Evolutionary conservation across 2,888 invertebrate genomes (phyloP).

Genomic region (Meganola albula): DNA sequence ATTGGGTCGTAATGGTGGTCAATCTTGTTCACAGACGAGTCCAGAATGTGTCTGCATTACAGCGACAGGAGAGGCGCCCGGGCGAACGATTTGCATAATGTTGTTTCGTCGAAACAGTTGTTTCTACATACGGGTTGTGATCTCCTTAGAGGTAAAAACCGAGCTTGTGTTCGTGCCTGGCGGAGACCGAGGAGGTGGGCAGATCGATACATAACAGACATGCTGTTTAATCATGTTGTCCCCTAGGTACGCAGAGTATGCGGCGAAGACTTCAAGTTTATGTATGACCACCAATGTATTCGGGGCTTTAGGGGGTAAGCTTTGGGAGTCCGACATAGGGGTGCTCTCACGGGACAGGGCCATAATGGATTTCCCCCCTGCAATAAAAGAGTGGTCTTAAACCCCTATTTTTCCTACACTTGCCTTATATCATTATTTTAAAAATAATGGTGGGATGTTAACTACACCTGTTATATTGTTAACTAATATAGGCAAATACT

Average conservation of each 20-base stretch:
- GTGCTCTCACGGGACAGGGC: too few species aligned
- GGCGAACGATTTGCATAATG: slow-evolving; percentile 6
- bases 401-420: background rate
- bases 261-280: background rate
- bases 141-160: slow-evolving; percentile 1
- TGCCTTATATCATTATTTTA: background rate
- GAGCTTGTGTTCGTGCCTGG: slow-evolving; percentile 3
- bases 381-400: background rate
- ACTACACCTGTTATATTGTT: too few species aligned
- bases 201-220: too few species aligned
- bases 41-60: background rate
- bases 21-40: background rate
- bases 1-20: background rate
- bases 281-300: background rate
- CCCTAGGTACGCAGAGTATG: background rate
- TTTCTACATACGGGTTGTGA: background rate
- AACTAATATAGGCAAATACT: too few species aligned
- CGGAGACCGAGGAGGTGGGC: slow-evolving; percentile 1
- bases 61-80: background rate
- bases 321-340: background rate
- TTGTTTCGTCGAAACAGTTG: slow-evolving; percentile 3
- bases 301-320: background rate
- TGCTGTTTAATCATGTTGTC: background rate
- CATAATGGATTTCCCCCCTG: background rate
- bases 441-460: background rate